A percentile compares a stretch with the other conserved stretches of the same genome.
Conservation (phyloP, 2,797 vertebrate genomes). For the Coccyzus lansbergi region DNA sequence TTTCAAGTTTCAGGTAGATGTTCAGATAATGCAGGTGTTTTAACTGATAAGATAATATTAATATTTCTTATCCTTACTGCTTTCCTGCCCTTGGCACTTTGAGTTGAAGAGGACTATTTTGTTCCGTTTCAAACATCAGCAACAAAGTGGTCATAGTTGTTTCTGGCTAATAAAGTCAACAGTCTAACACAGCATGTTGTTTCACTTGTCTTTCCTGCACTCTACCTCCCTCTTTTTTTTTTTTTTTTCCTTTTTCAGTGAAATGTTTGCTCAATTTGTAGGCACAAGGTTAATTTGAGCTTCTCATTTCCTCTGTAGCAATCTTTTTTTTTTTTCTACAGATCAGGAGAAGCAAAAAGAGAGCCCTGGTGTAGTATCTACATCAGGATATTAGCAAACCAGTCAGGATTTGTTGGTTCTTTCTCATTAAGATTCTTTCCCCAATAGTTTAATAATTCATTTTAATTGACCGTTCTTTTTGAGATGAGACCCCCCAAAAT, state of each 20-base stretch:
- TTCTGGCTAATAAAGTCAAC: neutral
- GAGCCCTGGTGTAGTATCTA: neutral
- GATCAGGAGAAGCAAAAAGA: neutral
- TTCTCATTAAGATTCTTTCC: neutral
- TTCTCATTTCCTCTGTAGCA: neutral
- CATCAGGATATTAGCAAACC: neutral
- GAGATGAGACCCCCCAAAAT: neutral
- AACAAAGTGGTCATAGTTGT: neutral
- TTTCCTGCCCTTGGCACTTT: neutral
- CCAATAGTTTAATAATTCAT: neutral
- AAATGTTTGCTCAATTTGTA: neutral
- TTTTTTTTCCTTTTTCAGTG: neutral
- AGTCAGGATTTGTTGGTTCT: neutral
- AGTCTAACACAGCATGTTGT: neutral
- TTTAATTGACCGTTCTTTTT: conserved; percentile 19
- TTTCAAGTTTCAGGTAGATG: neutral
- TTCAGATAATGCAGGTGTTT: neutral
- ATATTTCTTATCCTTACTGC: neutral
- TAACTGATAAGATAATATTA: neutral
- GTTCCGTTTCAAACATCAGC: neutral
- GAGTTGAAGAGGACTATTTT: neutral
- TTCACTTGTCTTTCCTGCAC: neutral
- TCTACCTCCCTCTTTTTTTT: neutral
- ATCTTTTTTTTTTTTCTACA: neutral
- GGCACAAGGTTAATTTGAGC: neutral